phyloP scores from a whole-genome alignment of 2,888 invertebrate species.

The Auanema freiburgensis region DNA sequence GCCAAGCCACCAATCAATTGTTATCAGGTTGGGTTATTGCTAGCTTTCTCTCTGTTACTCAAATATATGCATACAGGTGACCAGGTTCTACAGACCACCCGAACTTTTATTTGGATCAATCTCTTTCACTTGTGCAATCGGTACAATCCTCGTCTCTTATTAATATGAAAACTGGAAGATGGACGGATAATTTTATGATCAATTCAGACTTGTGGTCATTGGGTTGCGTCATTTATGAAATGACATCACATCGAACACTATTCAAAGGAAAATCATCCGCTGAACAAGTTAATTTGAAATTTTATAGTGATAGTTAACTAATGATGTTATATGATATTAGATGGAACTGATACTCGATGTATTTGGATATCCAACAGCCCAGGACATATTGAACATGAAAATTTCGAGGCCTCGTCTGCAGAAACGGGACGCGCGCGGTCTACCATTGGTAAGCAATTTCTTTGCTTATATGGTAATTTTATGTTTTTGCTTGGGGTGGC shows the following conservation, averaged over 20 bases:
- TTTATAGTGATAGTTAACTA: background rate
- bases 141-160: slow-evolving; percentile 14
- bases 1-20: slow-evolving; percentile 21
- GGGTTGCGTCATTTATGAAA: slow-evolving; percentile 51
- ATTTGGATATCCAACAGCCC: slow-evolving; percentile 52
- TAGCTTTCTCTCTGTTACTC: background rate
- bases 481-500: background rate
- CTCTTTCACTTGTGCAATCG: slow-evolving; percentile 43
- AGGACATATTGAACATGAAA: slow-evolving; percentile 46
- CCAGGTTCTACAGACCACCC: slow-evolving; percentile 56
- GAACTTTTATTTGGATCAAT: slow-evolving; percentile 53
- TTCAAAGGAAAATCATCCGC: slow-evolving; percentile 39
- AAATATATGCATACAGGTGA: slow-evolving; percentile 29
- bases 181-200: background rate
- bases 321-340: slow-evolving; percentile 11
- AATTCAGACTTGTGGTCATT: slow-evolving; percentile 53
- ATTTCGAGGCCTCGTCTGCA: slow-evolving; percentile 38
- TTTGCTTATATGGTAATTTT: background rate
- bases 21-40: slow-evolving; percentile 35
- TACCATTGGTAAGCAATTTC: slow-evolving; percentile 27
- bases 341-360: slow-evolving; percentile 36
- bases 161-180: background rate
- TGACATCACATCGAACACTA: slow-evolving; percentile 34
- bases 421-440: slow-evolving; percentile 35
- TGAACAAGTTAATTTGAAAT: slow-evolving; percentile 37